phyloP scores from a whole-genome alignment of 2,113 vertebrate species.

The Anoplopoma fimbria region DNA sequence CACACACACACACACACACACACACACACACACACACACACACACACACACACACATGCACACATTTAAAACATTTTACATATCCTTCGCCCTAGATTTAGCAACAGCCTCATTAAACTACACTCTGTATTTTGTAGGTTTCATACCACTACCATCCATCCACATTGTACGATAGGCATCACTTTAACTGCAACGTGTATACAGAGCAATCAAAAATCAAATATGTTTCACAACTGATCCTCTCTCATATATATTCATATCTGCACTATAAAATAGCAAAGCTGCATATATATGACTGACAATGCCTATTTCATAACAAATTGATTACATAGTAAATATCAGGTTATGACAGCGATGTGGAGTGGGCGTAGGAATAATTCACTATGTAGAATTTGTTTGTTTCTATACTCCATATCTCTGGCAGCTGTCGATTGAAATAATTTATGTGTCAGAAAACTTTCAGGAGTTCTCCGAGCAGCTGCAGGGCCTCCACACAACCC shows the following conservation, averaged over 20 bases:
- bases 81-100: slow-evolving; percentile 4
- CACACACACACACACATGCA: slow-evolving; percentile 5
- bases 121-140: not conserved
- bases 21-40: slow-evolving; percentile 17
- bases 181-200: not conserved
- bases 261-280: not conserved
- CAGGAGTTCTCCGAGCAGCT: slow-evolving; percentile 12
- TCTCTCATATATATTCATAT: not conserved
- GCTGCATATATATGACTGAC: not conserved
- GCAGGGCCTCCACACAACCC: slow-evolving; percentile 16
- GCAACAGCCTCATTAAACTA: not conserved
- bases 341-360: not conserved
- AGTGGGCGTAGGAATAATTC: slow-evolving; percentile 13
- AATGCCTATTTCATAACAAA: not conserved
- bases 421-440: slow-evolving; percentile 30
- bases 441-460: slow-evolving; percentile 34
- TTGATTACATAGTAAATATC: slow-evolving; percentile 18
- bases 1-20: slow-evolving; percentile 23
- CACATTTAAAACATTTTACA: slow-evolving; percentile 3
- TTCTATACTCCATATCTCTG: slow-evolving; percentile 6
- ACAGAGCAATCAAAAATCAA: not conserved
- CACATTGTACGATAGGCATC: not conserved
- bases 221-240: not conserved
- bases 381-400: slow-evolving; percentile 1
- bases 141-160: not conserved